Percentiles rank a stretch among this genome's conserved stretches.
These are phyloP conservation scores for Meriones psammophilus DNA, from an alignment of 2,797 vertebrate genomes.

Conservation along the genomic window DNA sequence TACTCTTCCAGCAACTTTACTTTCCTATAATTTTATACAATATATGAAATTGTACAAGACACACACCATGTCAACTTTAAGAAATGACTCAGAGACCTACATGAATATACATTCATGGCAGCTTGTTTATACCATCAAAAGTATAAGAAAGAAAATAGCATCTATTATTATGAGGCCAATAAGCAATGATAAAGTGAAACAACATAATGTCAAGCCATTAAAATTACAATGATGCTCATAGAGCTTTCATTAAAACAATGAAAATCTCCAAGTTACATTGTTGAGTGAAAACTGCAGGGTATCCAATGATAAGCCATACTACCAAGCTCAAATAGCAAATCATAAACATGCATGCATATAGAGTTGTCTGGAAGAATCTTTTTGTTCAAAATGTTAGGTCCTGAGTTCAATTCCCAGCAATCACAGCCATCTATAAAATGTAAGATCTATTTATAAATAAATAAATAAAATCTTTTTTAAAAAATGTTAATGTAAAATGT, in stretches of 20 bases:
- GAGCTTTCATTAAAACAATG: constrained; percentile 42
- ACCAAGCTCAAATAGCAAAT: constrained; percentile 37
- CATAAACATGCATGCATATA: background rate
- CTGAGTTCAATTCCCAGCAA: too few relatives aligned
- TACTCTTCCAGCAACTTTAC: background rate
- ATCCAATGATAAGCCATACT: constrained; percentile 24
- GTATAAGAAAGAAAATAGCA: constrained; percentile 28
- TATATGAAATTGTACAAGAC: constrained; percentile 6
- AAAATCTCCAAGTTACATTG: background rate
- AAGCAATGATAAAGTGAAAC: constrained; percentile 46
- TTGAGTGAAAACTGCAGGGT: background rate
- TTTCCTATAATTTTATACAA: constrained; percentile 20
- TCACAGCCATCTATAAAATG: too few relatives aligned
- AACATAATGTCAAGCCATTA: constrained; percentile 5
- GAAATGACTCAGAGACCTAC: background rate
- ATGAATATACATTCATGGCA: background rate
- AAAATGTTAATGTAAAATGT: constrained; percentile 53
- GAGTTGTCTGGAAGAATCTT: constrained; percentile 24
- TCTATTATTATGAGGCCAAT: background rate
- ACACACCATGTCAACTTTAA: constrained; percentile 20
- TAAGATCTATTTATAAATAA: too few relatives aligned
- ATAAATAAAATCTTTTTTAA: too few relatives aligned
- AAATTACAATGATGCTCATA: constrained; percentile 39
- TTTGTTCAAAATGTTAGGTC: constrained; percentile 60
- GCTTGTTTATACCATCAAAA: background rate